A percentile compares a stretch with the other conserved stretches of the same genome.
Conservation (phyloP, 2,113 vertebrate species). For the Epinephelus fuscoguttatus region DNA sequence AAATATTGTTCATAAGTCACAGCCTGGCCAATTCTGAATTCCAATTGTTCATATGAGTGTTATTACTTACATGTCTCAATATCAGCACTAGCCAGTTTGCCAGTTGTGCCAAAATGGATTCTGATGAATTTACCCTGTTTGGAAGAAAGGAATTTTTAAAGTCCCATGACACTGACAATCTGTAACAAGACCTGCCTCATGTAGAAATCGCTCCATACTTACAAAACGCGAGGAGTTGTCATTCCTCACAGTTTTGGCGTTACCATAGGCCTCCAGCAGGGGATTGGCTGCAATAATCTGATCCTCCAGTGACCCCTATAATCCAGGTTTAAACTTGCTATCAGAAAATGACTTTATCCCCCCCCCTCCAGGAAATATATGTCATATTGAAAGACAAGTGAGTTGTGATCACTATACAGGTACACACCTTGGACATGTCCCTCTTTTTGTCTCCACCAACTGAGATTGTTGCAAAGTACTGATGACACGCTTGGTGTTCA, state of each 20-base stretch:
- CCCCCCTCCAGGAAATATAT: neutral
- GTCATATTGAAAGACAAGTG: rapidly evolving
- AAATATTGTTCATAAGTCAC: slow-evolving; percentile 30
- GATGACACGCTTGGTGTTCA: slow-evolving; percentile 81
- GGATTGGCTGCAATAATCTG: slow-evolving; percentile 79
- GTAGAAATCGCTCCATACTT: slow-evolving; percentile 47
- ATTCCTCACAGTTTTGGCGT: slow-evolving; percentile 77
- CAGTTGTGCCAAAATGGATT: slow-evolving; percentile 72
- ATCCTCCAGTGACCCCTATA: slow-evolving; percentile 73
- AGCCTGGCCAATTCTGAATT: neutral
- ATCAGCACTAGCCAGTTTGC: slow-evolving; percentile 78
- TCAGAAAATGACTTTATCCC: neutral
- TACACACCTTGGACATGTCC: slow-evolving; percentile 27
- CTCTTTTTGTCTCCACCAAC: slow-evolving; percentile 66
- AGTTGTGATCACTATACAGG: neutral
- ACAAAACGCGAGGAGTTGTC: slow-evolving; percentile 80
- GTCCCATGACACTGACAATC: neutral
- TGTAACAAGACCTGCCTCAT: neutral
- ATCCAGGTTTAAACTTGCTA: neutral
- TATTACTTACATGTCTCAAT: slow-evolving; percentile 77
- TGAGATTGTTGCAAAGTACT: slow-evolving; percentile 78
- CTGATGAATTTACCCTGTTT: slow-evolving; percentile 81
- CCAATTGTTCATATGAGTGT: too few relatives aligned
- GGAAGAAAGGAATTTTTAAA: neutral
- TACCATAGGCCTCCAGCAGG: slow-evolving; percentile 78